Evolutionary conservation across 2,797 vertebrate genomes (phyloP), one percentile per base, ranked within the genome.

Genomic region (Siniperca undulata): DNA sequence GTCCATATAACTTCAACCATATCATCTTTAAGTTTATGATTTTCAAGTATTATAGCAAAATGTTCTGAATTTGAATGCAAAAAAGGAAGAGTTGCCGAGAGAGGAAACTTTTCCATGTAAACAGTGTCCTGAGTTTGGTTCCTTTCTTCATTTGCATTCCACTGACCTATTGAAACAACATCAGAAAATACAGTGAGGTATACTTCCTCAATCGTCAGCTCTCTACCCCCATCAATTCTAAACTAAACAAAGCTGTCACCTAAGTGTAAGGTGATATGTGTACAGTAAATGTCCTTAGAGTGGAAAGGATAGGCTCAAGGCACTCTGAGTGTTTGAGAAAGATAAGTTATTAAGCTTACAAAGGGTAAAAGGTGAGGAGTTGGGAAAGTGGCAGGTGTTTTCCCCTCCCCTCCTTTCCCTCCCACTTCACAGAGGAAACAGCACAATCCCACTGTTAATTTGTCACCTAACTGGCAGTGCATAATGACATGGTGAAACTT

Each of bases 371-470:
- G 70, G 62, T 78, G 77, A 66, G 16, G 30, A 56, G 68, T 61
- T 70, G 83, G 64, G 64, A 78, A 83, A 77, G 80, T 12, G 40
- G 55, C 86, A 84, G 90, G 89, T 84, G 87, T 74, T 75, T 27
- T 36, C 14, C 11, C 44, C n/a, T 3, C 20, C 8, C 2, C 8
- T 8, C 1, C 20, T 36, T 36, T 22, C 48, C 6, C 44, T 52
- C 12, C 27, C 55, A 53, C 53, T n/a, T 59, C 44, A 38, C 42
- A 64, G 5, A 58, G 19, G 30, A 75, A 61, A 27, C n/a, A 4
- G 30, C 38, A 34, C n/a, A 65, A 2, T n/a, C 60, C 48, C 9
- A 24, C 75, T 80, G 74, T 66, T 66, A 38, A 76, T 81, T 53
- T 42, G 55, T 80, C 68, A 78, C 59, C 65, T 70, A 20, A 68